Conservation (phyloP, 2,888 invertebrate species). For the Cancer borealis region DNA sequence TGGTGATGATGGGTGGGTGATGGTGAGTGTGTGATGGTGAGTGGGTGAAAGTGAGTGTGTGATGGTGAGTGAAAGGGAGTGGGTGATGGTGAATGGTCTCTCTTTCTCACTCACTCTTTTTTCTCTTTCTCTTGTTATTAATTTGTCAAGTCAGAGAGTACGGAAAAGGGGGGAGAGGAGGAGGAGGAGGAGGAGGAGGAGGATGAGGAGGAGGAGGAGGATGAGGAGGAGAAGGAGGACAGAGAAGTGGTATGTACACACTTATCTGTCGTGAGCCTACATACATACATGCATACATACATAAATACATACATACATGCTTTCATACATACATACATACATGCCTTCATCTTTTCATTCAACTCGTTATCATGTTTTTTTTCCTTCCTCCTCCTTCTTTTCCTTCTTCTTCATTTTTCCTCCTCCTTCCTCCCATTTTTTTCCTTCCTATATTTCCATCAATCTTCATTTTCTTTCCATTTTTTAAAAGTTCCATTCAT, state of each 20-base stretch:
- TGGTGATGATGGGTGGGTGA: not conserved
- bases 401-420: not conserved
- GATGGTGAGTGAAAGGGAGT: not conserved
- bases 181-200: no score
- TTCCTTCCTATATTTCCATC: not conserved
- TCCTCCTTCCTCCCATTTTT: not conserved
- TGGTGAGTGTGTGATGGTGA: not conserved
- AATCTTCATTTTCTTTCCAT: not conserved
- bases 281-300: no score
- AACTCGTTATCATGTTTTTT: not conserved
- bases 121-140: not conserved
- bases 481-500: not conserved
- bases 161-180: no score
- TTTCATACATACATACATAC: no score
- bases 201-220: no score
- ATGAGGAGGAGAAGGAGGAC: no score
- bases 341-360: not conserved
- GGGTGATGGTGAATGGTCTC: not conserved
- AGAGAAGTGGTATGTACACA: no score
- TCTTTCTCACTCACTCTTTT: not conserved
- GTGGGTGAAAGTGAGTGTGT: not conserved
- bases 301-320: no score
- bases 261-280: no score
- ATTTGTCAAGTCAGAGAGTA: no score
- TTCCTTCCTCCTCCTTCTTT: not conserved